Percentiles rank a stretch among this genome's conserved stretches.
phyloP scores from a whole-genome alignment of 2,113 vertebrate genomes.

The Sinosuthora webbiana region DNA sequence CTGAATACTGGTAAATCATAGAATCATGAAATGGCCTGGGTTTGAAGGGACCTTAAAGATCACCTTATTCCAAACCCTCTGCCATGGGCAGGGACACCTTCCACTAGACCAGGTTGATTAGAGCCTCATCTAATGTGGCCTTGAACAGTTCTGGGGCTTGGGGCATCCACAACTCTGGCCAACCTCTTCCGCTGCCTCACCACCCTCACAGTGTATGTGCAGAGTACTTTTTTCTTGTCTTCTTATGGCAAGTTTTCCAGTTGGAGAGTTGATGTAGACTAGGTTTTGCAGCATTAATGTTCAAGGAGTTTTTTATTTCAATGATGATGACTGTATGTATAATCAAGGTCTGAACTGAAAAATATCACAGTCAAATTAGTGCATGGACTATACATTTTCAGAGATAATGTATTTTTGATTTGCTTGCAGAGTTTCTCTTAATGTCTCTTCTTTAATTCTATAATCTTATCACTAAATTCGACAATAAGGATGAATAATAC shows the following conservation, averaged over 20 bases:
- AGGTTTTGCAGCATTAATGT: background rate
- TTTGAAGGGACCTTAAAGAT: background rate
- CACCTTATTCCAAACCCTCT: background rate
- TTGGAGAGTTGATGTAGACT: background rate
- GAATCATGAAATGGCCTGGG: background rate
- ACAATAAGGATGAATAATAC: background rate
- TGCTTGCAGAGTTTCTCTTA: background rate
- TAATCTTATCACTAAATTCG: background rate
- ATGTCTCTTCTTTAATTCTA: background rate
- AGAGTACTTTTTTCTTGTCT: background rate
- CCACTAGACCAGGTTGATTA: background rate
- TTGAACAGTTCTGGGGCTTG: background rate
- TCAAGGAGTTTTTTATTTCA: background rate
- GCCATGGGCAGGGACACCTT: background rate
- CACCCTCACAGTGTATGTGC: background rate
- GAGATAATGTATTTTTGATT: background rate
- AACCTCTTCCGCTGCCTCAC: too few relatives aligned
- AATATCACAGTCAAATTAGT: background rate
- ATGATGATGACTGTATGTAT: background rate
- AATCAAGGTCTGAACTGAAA: background rate
- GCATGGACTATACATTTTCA: background rate
- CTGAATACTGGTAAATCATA: background rate
- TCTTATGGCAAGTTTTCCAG: background rate
- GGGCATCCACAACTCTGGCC: background rate
- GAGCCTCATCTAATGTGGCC: background rate